Conservation (phyloP, 2,888 invertebrate genomes). For the Acrocyrtus sp. region DNA sequence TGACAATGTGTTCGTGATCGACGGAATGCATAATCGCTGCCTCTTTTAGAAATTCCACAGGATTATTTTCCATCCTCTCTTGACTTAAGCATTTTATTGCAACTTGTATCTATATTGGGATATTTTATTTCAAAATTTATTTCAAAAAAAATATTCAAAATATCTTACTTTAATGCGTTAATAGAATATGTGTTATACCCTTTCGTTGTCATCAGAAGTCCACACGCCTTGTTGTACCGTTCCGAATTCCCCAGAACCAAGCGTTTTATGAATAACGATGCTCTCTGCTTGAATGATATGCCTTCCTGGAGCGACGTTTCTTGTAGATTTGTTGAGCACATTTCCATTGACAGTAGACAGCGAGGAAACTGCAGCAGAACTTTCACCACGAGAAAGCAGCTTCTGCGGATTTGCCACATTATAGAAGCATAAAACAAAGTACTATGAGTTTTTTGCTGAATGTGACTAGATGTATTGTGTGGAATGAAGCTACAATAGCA, state of each 20-base stretch:
- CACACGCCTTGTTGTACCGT: conserved; percentile 98
- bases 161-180: not conserved
- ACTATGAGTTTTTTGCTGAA: too few relatives aligned
- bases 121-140: conserved; percentile 1
- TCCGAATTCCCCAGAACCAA: conserved; percentile 98
- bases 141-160: not conserved
- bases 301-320: conserved; percentile 59
- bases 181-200: conserved; percentile 70
- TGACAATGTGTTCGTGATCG: conserved; percentile 89
- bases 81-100: conserved; percentile 96
- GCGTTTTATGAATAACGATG: conserved; percentile 91
- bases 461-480: too few relatives aligned
- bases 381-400: conserved; percentile 72
- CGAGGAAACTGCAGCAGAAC: conserved; percentile 61
- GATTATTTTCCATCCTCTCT: conserved; percentile 95
- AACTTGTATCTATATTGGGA: conserved; percentile 80
- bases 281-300: conserved; percentile 74
- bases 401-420: conserved; percentile 67
- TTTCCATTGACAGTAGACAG: conserved; percentile 59
- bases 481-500: not conserved
- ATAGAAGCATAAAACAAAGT: too few relatives aligned
- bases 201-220: conserved; percentile 89
- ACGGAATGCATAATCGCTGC: conserved; percentile 99
- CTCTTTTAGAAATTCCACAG: conserved; percentile 96
- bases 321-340: conserved; percentile 50